phyloP scores from a whole-genome alignment of 2,888 invertebrate genomes.

The Muscina levida region DNA sequence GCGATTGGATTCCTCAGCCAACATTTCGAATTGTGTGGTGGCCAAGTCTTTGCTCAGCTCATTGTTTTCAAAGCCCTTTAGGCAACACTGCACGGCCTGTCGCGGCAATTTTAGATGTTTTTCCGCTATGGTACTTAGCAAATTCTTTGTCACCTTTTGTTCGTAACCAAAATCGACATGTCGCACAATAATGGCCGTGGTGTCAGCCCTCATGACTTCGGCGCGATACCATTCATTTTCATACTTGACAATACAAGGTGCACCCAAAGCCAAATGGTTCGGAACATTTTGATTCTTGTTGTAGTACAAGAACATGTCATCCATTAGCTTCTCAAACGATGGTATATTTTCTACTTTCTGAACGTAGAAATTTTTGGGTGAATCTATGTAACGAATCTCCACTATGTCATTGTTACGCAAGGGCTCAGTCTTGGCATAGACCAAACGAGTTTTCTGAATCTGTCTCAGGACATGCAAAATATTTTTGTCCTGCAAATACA shows the following conservation, averaged over 20 bases:
- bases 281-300: slow-evolving; percentile 80
- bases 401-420: slow-evolving; percentile 75
- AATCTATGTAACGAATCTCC: slow-evolving; percentile 80
- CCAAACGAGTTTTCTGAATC: slow-evolving; percentile 74
- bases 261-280: slow-evolving; percentile 81
- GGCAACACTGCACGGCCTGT: slow-evolving; percentile 88
- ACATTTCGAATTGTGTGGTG: slow-evolving; percentile 83
- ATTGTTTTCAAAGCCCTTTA: slow-evolving; percentile 83
- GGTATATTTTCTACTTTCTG: slow-evolving; percentile 84
- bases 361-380: slow-evolving; percentile 87
- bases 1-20: slow-evolving; percentile 83
- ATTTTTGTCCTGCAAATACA: slow-evolving; percentile 81
- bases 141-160: slow-evolving; percentile 84
- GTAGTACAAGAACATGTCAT: slow-evolving; percentile 84
- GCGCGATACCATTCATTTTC: slow-evolving; percentile 95
- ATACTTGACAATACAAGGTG: slow-evolving; percentile 90
- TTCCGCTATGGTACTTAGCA: slow-evolving; percentile 84
- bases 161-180: slow-evolving; percentile 98
- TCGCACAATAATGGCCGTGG: slow-evolving; percentile 84
- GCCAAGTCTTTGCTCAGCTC: slow-evolving; percentile 74
- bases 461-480: slow-evolving; percentile 74
- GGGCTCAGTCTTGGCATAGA: slow-evolving; percentile 74
- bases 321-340: slow-evolving; percentile 85
- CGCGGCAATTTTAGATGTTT: slow-evolving; percentile 85
- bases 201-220: slow-evolving; percentile 84